phyloP scores from a whole-genome alignment of 35 echinoderm and acorn worm species.

The Lytechinus pictus region DNA sequence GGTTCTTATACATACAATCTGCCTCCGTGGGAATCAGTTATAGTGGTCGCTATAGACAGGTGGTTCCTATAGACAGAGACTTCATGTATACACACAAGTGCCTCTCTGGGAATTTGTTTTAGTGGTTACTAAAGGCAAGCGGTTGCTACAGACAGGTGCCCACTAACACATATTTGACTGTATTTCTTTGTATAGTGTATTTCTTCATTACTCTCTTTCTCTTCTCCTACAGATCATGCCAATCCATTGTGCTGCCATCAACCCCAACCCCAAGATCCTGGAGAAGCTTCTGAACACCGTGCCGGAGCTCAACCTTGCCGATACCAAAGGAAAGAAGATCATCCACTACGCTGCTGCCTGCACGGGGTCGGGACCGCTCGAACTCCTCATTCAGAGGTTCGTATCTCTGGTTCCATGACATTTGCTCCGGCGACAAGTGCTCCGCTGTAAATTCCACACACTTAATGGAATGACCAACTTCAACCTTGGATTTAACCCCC shows the following conservation, averaged over 20 bases:
- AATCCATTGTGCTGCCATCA: constrained; percentile 85
- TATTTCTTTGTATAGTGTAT: too few species aligned
- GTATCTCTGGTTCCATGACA: neutral
- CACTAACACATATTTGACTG: too few species aligned
- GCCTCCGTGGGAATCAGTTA: too few species aligned
- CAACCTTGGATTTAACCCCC: constrained; percentile 41
- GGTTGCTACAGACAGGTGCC: too few species aligned
- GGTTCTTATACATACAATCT: too few species aligned
- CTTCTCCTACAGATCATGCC: constrained; percentile 60
- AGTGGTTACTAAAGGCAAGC: too few species aligned
- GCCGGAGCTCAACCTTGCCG: constrained; percentile 64
- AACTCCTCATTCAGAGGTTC: constrained; percentile 71
- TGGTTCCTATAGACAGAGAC: too few species aligned
- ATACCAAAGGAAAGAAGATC: constrained; percentile 59
- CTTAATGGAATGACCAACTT: neutral
- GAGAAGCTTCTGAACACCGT: constrained; percentile 63
- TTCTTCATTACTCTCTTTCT: neutral
- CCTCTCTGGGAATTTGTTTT: too few species aligned
- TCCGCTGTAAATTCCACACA: neutral
- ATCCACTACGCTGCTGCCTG: constrained; percentile 89
- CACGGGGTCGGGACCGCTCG: constrained; percentile 72
- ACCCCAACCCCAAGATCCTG: constrained; percentile 84
- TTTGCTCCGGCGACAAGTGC: too few species aligned
- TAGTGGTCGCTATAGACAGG: too few species aligned
- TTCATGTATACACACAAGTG: too few species aligned